Evolutionary conservation across 2,888 invertebrate genomes (phyloP), one percentile per base, ranked within the genome.

Genomic region (Sminthurides aquaticus): DNA sequence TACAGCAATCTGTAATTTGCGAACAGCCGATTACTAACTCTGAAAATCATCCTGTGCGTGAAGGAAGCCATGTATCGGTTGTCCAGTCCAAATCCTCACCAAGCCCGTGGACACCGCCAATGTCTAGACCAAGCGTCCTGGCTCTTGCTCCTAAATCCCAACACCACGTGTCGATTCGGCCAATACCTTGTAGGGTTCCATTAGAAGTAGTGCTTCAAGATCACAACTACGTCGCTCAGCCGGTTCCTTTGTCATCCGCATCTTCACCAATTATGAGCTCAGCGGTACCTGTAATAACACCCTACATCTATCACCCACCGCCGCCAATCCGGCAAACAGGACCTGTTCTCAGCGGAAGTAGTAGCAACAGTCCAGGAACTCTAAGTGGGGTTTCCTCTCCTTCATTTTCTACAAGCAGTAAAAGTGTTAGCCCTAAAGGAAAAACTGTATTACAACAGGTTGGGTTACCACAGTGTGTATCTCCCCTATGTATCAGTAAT

Each of bases 211-310:
- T 85, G 62, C 79, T 85, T 62, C 82, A 87, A 80, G 88, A 88
- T 79, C 88, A 88, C 77, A 87, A 87, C 77, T 88, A 88, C 78
- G 86, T 85, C 68, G 86, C 86, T 11, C 86, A 60, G 76, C 62
- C 15, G 22, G 57, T 22, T 28, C 64, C 22, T 29, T 61, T 52
- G 22, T 43, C 58, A 25, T 22, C 55, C 79, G 74, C 62, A 78
- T 75, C 62, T 77, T n/a, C n/a, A n/a, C 74, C 67, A 72, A 75
- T 34, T 34, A 34, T 15, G 8, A 20, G 52, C 52, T 15, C 18
- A 5, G 20, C 52, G 22, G 52, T 52, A 5, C 22, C 52, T 18
- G 52, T 52, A 15, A 52, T 52, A 18, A 52, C 52, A 22, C 52
- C 52, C 5, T 52, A 52, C 52, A 22, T 52, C 5, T 52, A 52